Base-by-base conservation (phyloP, 2,797 vertebrate genomes). In the Rhinogobio ventralis region DNA sequence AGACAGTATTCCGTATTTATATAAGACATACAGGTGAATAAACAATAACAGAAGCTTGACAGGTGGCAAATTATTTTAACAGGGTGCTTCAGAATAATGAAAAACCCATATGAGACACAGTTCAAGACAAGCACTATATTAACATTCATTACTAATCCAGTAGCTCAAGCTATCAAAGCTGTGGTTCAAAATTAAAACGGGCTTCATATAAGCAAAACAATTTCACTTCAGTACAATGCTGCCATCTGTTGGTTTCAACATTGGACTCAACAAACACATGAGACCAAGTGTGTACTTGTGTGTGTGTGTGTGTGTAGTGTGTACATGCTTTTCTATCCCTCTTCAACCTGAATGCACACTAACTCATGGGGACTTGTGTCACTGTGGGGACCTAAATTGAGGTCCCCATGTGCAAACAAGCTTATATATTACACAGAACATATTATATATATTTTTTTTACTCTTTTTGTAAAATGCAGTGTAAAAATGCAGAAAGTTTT, bases 211-310 rank as follows among this genome's bases (percentile, higher is more conserved):
- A 36, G 53, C 15, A 25, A n/a, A 17, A 10, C 2, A 10, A 42
- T 42, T 25, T 79, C 11, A 42, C 46, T 80, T 64, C 14, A 66
- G 53, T 25, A 39, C 81, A 86, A 78, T n/a, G 76, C 67, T 85
- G 82, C 79, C 84, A 87, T 57, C 88, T 79, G 80, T 42, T 84
- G 88, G 69, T n/a, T 74, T 13, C 7, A 66, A 5, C 5, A 14
- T 17, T 10, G 14, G 36, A 7, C 55, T 62, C 8, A 19, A 77
- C 15, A 28, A 19, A 45, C 6, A 11, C 49, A 10, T 2, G 14
- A 51, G 71, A 14, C 7, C 15, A 33, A 55, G 36, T 28, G 39
- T 25, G 10, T 30, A n/a, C n/a, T n/a, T n/a, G 23, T 42, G 23
- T 23, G 13, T 20, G 55, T 57, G 53, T 55, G 53, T 55, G 19